Percentiles rank a stretch among this genome's conserved stretches.
Conservation (phyloP, 2,113 vertebrate species). For the Alces alces region DNA sequence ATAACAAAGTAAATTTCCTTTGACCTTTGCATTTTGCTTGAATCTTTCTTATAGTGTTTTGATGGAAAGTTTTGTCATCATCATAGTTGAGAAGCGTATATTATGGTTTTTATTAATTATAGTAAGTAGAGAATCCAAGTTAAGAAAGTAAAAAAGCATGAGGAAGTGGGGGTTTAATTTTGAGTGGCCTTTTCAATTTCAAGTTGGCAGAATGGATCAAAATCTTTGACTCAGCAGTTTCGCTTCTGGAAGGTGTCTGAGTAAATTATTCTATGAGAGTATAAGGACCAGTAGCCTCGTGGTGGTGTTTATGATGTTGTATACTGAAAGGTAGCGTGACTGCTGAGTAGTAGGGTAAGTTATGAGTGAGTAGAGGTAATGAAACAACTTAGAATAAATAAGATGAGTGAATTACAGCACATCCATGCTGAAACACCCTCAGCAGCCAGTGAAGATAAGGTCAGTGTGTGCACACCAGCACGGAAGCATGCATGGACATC, state of each 20-base stretch:
- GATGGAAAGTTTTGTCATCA: neutral
- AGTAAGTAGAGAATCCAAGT: neutral
- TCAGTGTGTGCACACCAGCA: neutral
- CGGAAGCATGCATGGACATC: neutral
- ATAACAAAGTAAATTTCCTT: neutral
- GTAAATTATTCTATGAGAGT: neutral
- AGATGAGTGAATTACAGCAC: neutral
- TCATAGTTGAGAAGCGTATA: neutral
- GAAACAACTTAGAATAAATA: neutral
- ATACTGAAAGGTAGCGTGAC: neutral
- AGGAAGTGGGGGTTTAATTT: neutral
- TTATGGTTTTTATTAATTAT: neutral
- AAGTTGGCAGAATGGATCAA: neutral
- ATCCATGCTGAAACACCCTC: neutral
- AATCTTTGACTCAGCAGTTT: neutral
- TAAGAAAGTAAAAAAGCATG: neutral
- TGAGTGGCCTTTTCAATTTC: neutral
- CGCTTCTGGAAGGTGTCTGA: neutral
- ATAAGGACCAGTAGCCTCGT: neutral
- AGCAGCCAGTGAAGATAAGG: neutral
- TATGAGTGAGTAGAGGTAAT: neutral
- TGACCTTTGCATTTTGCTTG: slow-evolving; percentile 23
- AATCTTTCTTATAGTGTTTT: neutral
- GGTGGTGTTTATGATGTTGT: neutral
- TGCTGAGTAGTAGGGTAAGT: neutral